phyloP scores from a whole-genome alignment of 2,113 vertebrate species.

The Sinocyclocheilus rhinocerous region DNA sequence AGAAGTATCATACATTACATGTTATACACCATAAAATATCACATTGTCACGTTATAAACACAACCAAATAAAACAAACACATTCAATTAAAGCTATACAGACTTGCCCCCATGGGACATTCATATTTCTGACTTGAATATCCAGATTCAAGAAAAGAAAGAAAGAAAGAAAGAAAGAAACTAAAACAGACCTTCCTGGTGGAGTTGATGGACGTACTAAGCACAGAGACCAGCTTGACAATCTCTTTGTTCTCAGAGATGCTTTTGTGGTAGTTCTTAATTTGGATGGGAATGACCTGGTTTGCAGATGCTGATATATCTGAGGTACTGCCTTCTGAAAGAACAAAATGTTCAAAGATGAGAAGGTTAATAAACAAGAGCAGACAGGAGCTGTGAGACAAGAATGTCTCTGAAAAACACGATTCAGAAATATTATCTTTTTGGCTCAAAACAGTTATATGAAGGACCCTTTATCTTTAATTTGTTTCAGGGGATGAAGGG shows the following conservation, averaged over 20 bases:
- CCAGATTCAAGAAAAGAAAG: no score
- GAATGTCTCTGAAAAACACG: no score
- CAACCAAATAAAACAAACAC: not conserved
- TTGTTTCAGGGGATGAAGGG: no score
- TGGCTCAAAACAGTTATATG: no score
- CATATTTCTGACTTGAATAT: no score
- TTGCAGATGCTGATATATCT: slow-evolving; percentile 77
- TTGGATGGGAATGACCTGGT: slow-evolving; percentile 75
- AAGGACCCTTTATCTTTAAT: no score
- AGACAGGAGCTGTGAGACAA: not conserved
- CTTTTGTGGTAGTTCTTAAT: slow-evolving; percentile 85
- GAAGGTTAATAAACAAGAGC: not conserved
- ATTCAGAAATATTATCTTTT: no score
- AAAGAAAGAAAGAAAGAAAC: no score
- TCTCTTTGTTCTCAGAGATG: slow-evolving; percentile 93
- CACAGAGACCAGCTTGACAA: slow-evolving; percentile 88
- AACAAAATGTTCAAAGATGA: not conserved
- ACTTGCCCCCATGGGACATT: no score
- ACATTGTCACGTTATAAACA: not conserved
- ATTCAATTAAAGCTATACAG: no score
- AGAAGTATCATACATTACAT: not conserved
- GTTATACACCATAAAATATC: not conserved
- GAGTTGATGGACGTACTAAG: slow-evolving; percentile 86
- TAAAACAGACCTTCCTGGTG: slow-evolving; percentile 82
- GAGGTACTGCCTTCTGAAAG: slow-evolving; percentile 77